These are phyloP conservation scores for Babyrousa celebensis DNA, from an alignment of 2,797 vertebrate genomes.

Conservation along the genomic window DNA sequence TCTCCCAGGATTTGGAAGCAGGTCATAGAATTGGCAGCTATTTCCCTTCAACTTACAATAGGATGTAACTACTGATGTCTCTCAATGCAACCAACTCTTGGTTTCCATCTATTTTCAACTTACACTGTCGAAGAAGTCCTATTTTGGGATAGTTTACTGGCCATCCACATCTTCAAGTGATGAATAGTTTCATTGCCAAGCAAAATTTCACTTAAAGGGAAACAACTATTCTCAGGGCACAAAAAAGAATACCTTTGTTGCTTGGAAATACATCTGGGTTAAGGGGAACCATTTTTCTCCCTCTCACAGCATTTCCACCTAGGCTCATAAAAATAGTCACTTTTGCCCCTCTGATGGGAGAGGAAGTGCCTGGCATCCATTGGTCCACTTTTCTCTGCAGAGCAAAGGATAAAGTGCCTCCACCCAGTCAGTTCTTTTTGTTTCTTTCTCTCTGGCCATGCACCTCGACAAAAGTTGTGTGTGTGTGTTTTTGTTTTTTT, in stretches of 20 bases:
- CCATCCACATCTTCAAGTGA: conserved; percentile 55
- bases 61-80: neutral
- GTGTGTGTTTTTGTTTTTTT: neutral
- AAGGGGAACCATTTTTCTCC: conserved; percentile 57
- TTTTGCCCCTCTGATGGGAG: neutral
- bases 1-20: neutral
- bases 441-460: neutral
- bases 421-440: neutral
- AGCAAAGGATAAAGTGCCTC: neutral
- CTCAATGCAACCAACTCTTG: neutral
- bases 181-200: conserved; percentile 66
- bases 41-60: neutral
- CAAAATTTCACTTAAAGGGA: conserved; percentile 53
- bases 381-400: neutral
- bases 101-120: conserved; percentile 70
- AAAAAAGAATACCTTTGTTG: neutral
- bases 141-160: conserved; percentile 51
- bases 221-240: neutral
- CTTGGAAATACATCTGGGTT: conserved; percentile 56
- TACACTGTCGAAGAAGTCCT: conserved; percentile 38
- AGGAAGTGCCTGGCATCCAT: neutral
- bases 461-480: neutral
- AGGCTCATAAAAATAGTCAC: conserved; percentile 43
- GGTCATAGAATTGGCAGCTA: neutral
- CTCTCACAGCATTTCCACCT: neutral